Percentiles rank a stretch among this genome's conserved stretches.
phyloP scores from a whole-genome alignment of 2,888 invertebrate species.

The Tachina fera region DNA sequence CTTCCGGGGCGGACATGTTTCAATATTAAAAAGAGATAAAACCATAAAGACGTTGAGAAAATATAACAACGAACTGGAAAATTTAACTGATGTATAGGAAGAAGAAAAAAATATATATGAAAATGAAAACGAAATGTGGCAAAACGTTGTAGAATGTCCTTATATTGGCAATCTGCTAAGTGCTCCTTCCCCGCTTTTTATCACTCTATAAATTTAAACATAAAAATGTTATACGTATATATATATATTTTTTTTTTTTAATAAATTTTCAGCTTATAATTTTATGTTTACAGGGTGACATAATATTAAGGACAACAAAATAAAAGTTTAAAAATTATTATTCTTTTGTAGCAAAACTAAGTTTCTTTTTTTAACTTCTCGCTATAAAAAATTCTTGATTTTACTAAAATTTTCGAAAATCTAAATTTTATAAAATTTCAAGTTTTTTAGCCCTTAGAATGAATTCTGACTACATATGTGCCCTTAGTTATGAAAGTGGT shows the following conservation, averaged over 20 bases:
- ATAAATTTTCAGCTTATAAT: slow-evolving; percentile 20
- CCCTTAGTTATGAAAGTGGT: too few species aligned
- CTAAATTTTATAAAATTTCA: too few species aligned
- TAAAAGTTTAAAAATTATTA: too few species aligned
- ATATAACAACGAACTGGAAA: slow-evolving; percentile 59
- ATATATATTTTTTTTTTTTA: not conserved
- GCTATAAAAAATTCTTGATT: too few species aligned
- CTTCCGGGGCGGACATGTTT: slow-evolving; percentile 73
- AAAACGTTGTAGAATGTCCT: not conserved
- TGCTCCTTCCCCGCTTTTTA: slow-evolving; percentile 23
- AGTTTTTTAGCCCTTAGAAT: too few species aligned
- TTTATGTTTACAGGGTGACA: slow-evolving; percentile 8
- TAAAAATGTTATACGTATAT: slow-evolving; percentile 34
- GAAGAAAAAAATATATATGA: not conserved
- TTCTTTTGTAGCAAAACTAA: too few species aligned
- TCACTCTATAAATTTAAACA: slow-evolving; percentile 35
- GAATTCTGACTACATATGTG: too few species aligned
- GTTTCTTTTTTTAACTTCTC: too few species aligned
- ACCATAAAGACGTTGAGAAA: slow-evolving; percentile 55
- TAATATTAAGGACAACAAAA: not conserved
- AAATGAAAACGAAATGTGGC: slow-evolving; percentile 1
- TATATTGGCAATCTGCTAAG: slow-evolving; percentile 51
- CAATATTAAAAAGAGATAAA: slow-evolving; percentile 70
- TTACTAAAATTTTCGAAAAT: too few species aligned
- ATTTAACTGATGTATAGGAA: slow-evolving; percentile 29